Percentiles rank a stretch among this genome's conserved stretches.
phyloP scores from a whole-genome alignment of 2,888 invertebrate genomes.

The Aporophyla lueneburgensis region DNA sequence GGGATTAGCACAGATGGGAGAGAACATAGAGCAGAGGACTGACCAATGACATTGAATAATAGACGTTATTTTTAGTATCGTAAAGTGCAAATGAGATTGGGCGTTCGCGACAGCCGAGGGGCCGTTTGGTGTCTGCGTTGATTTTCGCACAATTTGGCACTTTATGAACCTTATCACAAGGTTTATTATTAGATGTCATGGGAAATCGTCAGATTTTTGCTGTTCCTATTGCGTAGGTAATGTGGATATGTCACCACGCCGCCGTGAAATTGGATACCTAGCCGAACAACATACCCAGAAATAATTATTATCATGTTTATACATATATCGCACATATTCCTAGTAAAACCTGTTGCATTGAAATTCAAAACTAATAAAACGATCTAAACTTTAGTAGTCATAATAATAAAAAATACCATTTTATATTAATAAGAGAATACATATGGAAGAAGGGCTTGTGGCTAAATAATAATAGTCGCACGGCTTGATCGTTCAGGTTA shows the following conservation, averaged over 20 bases:
- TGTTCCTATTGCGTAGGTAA: background rate
- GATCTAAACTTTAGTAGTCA: background rate
- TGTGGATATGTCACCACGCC: background rate
- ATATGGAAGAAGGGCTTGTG: too few species aligned
- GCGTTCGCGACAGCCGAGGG: too few species aligned
- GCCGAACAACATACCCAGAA: conserved; percentile 6
- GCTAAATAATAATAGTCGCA: too few species aligned
- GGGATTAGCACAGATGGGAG: too few species aligned
- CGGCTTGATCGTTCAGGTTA: too few species aligned
- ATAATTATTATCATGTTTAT: background rate
- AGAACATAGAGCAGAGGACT: too few species aligned
- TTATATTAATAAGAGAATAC: too few species aligned
- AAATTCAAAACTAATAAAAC: background rate
- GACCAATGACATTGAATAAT: background rate
- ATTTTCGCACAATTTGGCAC: background rate
- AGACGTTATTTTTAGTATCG: background rate
- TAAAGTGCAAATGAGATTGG: background rate
- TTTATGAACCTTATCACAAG: background rate
- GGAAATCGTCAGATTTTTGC: background rate
- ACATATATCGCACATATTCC: background rate
- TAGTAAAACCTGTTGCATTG: background rate
- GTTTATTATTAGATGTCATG: conserved; percentile 4
- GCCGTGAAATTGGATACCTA: conserved; percentile 20
- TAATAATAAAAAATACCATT: too few species aligned
- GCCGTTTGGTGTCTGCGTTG: background rate